These are phyloP conservation scores for Lutraria lutraria DNA, from an alignment of 2,888 invertebrate species.

Conservation along the genomic window DNA sequence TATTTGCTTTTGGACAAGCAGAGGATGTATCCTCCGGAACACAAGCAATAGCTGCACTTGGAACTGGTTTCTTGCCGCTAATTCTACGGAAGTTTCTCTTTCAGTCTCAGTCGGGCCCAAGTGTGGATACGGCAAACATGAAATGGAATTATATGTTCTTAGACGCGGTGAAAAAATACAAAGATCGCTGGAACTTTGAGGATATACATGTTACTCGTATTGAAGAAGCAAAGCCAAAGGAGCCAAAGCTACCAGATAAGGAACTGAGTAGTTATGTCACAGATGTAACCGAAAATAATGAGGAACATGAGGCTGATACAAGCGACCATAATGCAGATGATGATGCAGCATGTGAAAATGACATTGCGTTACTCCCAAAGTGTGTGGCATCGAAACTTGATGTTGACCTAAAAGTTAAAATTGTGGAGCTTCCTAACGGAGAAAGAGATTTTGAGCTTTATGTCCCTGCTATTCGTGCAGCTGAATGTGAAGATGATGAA, in stretches of 20 bases:
- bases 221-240: background rate
- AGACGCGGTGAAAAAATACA: slow-evolving; percentile 33
- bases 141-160: slow-evolving; percentile 53
- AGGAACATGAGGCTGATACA: no score
- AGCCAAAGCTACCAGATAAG: background rate
- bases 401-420: background rate
- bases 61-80: slow-evolving; percentile 59
- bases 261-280: background rate
- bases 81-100: slow-evolving; percentile 59
- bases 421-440: background rate
- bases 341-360: background rate
- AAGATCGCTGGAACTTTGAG: slow-evolving; percentile 44
- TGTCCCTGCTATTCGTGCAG: background rate
- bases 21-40: slow-evolving; percentile 49
- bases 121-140: slow-evolving; percentile 52
- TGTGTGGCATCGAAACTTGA: background rate
- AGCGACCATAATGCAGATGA: no score
- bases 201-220: slow-evolving; percentile 31
- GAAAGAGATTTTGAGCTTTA: background rate
- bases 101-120: slow-evolving; percentile 32
- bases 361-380: no score
- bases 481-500: slow-evolving; percentile 18
- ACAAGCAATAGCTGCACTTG: slow-evolving; percentile 56
- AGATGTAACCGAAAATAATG: background rate
- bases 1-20: slow-evolving; percentile 64